Evolutionary conservation across 2,797 vertebrate genomes (phyloP).

Genomic region (Erpetoichthys calabaricus): DNA sequence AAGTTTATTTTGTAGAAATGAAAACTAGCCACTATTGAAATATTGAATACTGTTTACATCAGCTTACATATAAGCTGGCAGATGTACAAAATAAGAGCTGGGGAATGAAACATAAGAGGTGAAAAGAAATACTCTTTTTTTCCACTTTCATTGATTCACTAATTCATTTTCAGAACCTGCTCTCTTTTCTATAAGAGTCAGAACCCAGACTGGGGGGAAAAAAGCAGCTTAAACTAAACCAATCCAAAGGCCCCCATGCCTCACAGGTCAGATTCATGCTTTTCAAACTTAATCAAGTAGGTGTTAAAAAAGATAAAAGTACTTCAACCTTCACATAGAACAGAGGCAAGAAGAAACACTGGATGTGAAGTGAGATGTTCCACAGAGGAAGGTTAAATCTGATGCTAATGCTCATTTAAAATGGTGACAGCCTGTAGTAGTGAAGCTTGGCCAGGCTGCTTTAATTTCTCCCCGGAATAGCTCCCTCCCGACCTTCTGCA

Average conservation of each 20-base stretch:
- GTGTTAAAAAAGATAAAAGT: constrained; percentile 54
- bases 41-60: too few species aligned
- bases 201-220: background rate
- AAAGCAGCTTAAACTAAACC: constrained; percentile 28
- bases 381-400: constrained; percentile 71
- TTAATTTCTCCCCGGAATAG: constrained; percentile 98
- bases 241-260: constrained; percentile 35
- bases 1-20: too few species aligned
- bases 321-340: constrained; percentile 30
- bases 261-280: constrained; percentile 56
- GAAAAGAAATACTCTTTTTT: constrained; percentile 56
- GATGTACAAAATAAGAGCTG: background rate
- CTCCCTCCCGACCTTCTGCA: constrained; percentile 73
- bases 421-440: constrained; percentile 74
- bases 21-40: too few species aligned
- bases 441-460: constrained; percentile 60
- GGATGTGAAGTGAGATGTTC: constrained; percentile 56
- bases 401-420: constrained; percentile 90
- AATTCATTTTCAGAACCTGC: constrained; percentile 17
- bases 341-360: constrained; percentile 26
- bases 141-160: constrained; percentile 20
- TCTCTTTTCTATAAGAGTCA: constrained; percentile 1
- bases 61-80: too few species aligned
- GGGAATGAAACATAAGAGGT: constrained; percentile 54
- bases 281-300: constrained; percentile 47